phyloP scores from a whole-genome alignment of 2,113 vertebrate species.

The Megatriorchis doriae region DNA sequence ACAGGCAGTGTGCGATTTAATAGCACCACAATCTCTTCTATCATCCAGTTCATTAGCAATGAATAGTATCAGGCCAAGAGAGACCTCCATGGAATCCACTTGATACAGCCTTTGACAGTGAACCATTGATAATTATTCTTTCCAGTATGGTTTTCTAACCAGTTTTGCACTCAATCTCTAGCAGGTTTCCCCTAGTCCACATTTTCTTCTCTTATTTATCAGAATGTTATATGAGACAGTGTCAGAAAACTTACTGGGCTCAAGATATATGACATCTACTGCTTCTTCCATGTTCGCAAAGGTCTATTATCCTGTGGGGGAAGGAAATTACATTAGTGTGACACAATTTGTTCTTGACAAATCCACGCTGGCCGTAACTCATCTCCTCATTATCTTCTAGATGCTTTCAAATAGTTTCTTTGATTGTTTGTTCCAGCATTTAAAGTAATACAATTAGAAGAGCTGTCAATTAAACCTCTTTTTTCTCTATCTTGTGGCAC shows the following conservation, averaged over 20 bases:
- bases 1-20: neutral
- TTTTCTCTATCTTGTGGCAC: neutral
- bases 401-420: neutral
- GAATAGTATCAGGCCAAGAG: neutral
- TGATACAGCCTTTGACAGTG: neutral
- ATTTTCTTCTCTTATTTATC: neutral
- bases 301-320: neutral
- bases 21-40: neutral
- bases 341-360: slow-evolving; percentile 21
- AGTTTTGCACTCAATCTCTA: neutral
- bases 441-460: neutral
- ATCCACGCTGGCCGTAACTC: neutral
- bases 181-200: neutral
- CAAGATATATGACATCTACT: neutral
- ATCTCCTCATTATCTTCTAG: neutral
- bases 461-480: neutral
- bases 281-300: neutral
- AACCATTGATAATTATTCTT: neutral
- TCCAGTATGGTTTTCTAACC: neutral
- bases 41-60: neutral
- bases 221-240: neutral
- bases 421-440: slow-evolving; percentile 3
- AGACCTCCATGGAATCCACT: neutral
- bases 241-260: neutral
- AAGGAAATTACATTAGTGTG: slow-evolving; percentile 20